Base-by-base conservation (phyloP, 2,797 vertebrate genomes). In the Anableps anableps region DNA sequence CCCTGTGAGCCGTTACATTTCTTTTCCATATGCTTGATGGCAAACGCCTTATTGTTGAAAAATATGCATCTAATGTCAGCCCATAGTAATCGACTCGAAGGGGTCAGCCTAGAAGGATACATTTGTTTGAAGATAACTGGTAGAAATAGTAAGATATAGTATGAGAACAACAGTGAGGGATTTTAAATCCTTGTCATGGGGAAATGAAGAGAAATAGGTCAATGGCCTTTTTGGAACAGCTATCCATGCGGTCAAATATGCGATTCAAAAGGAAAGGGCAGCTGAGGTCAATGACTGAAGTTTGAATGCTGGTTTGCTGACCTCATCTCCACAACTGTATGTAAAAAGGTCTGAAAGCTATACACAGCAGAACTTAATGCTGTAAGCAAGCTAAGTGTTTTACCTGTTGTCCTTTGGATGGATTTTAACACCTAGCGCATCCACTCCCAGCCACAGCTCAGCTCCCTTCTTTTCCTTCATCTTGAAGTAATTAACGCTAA, bases 401-500 rank as follows among this genome's bases (percentile, higher is more conserved):
- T 68, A 80, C 98, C 92, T 98, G 92, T 99, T 97, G 0, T 97
- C 95, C 77, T 97, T 98, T 77, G 95, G 98, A 64, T 99, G 99
- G 93, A 99, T 98, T 90, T 99, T 99, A 29, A 99, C 94, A 34
- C 98, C 98, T 66, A 99, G 21, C 7, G 4, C 36, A 68, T 41
- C 4, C 21, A 26, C 9, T 68, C 38, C 38, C 66, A 70, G 38
- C 66, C 38, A 43, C 23, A 70, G 21, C 5, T 70, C 66, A n/a
- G 38, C 5, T 38, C 41, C 13, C 1, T 26, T 38, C 64, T 38
- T 23, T 34, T 66, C 64, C 36, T 66, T 38, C 9, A 41, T 1
- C 36, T 99, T 97, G 80, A 99, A 99, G 90, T 96, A 99, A 94
- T 98, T 99, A 91, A 99, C 95, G 17, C 98, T 97, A 71, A 98